Conservation (phyloP, 2,113 vertebrate species). For the Bufo bufo region DNA sequence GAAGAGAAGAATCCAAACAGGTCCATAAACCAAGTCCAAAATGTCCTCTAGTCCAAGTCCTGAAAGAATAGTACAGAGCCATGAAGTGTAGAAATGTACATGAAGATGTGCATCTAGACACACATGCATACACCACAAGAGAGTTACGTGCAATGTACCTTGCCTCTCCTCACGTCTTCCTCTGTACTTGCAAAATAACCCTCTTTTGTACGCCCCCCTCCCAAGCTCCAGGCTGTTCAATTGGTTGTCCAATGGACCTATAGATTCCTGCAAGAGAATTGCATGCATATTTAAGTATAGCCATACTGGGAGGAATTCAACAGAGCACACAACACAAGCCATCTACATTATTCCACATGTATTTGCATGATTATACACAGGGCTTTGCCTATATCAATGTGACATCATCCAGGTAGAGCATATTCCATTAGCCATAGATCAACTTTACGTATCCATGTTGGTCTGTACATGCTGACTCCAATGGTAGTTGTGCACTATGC, state of each 20-base stretch:
- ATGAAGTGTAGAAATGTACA: constrained; percentile 62
- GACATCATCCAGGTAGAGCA: not conserved
- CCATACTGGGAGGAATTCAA: constrained; percentile 13
- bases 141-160: constrained; percentile 71
- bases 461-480: not conserved
- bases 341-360: constrained; percentile 4
- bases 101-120: constrained; percentile 51
- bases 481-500: not conserved
- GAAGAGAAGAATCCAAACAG: constrained; percentile 76
- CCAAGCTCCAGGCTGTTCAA: constrained; percentile 65
- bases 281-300: constrained; percentile 72
- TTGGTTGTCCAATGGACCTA: constrained; percentile 67
- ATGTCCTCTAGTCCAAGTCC: constrained; percentile 67
- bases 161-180: constrained; percentile 65
- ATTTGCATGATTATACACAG: not conserved
- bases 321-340: not conserved
- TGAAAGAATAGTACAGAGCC: constrained; percentile 73
- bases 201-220: constrained; percentile 56
- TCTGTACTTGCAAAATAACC: constrained; percentile 64
- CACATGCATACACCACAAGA: constrained; percentile 55
- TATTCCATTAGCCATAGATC: not conserved
- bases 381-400: not conserved
- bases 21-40: constrained; percentile 73
- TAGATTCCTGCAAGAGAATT: constrained; percentile 75
- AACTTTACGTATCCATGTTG: not conserved